A percentile compares a stretch with the other conserved stretches of the same genome.
These are phyloP conservation scores for Sus scrofa DNA, from an alignment of 2,113 vertebrate genomes.

Conservation along the genomic window T2T-Sscrofa CM000817.6:54974501-54975000, in stretches of 20 bases:
- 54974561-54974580: no score
- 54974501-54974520: no score
- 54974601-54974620: no score
- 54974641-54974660: no score
- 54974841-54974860: constrained; percentile 93
- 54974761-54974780: constrained; percentile 96
- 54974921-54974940: fast-evolving
- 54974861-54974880: constrained; percentile 88
- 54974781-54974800: constrained; percentile 95
- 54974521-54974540: no score
- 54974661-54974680: not conserved
- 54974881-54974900: not conserved
- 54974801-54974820: constrained; percentile 94
- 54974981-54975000: not conserved
- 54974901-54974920: not conserved
- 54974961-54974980: not conserved
- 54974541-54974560: no score
- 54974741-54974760: constrained; percentile 86
- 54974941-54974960: no score
- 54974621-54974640: no score
- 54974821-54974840: constrained; percentile 92
- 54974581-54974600: no score
- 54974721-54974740: not conserved
- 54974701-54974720: not conserved
- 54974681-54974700: not conserved